These are phyloP conservation scores for Porites cylindrica DNA, from an alignment of 92 coral and sea anemone species.

Conservation along the genomic window DNA sequence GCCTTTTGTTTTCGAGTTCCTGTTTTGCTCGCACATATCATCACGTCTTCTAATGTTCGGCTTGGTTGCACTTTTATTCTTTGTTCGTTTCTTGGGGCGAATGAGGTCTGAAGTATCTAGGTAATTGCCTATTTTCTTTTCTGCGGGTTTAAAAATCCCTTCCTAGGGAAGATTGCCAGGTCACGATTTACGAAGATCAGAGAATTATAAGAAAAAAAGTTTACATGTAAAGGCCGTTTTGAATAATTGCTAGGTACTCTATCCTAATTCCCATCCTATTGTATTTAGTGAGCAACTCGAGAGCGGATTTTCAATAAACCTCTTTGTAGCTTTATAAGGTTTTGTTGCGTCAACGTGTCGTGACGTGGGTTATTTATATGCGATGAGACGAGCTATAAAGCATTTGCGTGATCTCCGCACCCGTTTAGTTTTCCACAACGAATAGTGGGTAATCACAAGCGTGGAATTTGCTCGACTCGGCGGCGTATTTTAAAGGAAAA, in stretches of 20 bases:
- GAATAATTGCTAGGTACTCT: not conserved
- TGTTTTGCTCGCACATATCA: conserved; percentile 35
- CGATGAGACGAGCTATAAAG: conserved; percentile 30
- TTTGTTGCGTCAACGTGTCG: conserved; percentile 11
- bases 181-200: conserved; percentile 8
- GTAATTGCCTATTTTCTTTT: not conserved
- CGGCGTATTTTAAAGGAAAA: not conserved
- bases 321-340: conserved; percentile 30
- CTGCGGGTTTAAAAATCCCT: not conserved
- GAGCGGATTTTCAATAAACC: conserved; percentile 28
- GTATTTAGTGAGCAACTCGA: not conserved
- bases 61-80: conserved; percentile 15
- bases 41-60: conserved; percentile 48
- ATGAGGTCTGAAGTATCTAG: not conserved
- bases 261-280: not conserved
- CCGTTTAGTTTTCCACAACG: not conserved
- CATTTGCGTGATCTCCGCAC: not conserved
- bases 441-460: not conserved
- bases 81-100: conserved; percentile 25
- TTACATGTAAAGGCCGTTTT: not conserved
- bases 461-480: not conserved
- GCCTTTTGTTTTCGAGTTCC: conserved; percentile 43
- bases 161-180: conserved; percentile 26
- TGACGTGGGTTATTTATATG: conserved; percentile 11
- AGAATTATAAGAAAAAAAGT: not conserved